Percentiles rank a stretch among this genome's conserved stretches.
Conservation (phyloP, 2,797 vertebrate species). For the Paedocypris micromegethes region DNA sequence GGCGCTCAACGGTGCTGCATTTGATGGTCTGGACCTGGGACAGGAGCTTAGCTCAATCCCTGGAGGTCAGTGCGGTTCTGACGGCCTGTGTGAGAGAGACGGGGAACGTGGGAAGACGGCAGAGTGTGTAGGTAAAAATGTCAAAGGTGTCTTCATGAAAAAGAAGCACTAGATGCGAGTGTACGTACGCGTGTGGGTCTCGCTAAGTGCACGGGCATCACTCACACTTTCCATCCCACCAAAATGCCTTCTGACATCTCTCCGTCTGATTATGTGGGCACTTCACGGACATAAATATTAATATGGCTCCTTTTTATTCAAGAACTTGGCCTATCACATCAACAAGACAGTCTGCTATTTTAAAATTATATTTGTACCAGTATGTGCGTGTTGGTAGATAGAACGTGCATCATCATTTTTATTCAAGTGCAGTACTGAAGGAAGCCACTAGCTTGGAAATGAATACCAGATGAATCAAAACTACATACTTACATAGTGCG, state of each 20-base stretch:
- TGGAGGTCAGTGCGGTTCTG: slow-evolving; percentile 39
- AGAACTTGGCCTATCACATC: slow-evolving; percentile 74
- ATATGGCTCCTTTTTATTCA: slow-evolving; percentile 77
- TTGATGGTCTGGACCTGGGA: slow-evolving; percentile 39
- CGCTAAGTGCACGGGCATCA: slow-evolving; percentile 50
- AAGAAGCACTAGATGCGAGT: slow-evolving; percentile 33
- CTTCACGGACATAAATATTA: slow-evolving; percentile 80
- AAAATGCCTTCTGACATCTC: slow-evolving; percentile 66
- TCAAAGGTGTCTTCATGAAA: slow-evolving; percentile 48
- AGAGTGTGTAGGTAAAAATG: slow-evolving; percentile 34
- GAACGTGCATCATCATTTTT: slow-evolving; percentile 19
- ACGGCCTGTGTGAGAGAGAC: slow-evolving; percentile 39
- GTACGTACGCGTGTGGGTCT: slow-evolving; percentile 16
- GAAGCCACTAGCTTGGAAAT: slow-evolving; percentile 12
- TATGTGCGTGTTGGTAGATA: slow-evolving; percentile 34
- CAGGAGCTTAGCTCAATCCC: slow-evolving; percentile 38
- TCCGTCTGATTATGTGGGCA: slow-evolving; percentile 77
- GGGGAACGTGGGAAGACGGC: slow-evolving; percentile 27
- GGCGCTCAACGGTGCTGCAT: slow-evolving; percentile 41
- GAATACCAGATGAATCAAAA: slow-evolving; percentile 30
- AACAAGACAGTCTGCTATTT: slow-evolving; percentile 67
- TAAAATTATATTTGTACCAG: slow-evolving; percentile 64
- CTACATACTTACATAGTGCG: slow-evolving; percentile 9
- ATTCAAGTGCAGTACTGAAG: slow-evolving; percentile 5
- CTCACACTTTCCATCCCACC: slow-evolving; percentile 59